Percentiles rank a stretch among this genome's conserved stretches.
These are phyloP conservation scores for Dicentrarchus labrax DNA, from an alignment of 2,113 vertebrate genomes.

Conservation along the genomic window DNA sequence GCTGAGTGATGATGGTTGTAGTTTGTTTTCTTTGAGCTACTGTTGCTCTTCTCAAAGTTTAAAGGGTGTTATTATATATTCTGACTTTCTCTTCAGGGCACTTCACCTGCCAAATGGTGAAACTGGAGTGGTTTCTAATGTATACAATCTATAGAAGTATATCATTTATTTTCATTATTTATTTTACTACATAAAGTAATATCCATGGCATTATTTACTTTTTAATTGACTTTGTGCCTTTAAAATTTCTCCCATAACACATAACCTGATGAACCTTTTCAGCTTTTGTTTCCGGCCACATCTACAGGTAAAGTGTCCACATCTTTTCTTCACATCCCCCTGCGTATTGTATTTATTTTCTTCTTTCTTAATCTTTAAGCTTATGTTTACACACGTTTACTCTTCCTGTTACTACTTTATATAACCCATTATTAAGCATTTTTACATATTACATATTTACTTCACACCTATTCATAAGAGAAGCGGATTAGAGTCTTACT, in stretches of 20 bases:
- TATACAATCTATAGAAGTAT: not conserved
- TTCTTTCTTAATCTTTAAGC: not conserved
- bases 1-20: not conserved
- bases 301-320: not conserved
- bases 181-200: too few species aligned
- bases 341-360: not conserved
- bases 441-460: not conserved
- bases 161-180: not conserved
- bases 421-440: not conserved
- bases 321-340: not conserved
- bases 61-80: slow-evolving; percentile 11
- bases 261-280: slow-evolving; percentile 1
- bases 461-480: not conserved
- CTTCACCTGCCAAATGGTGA: slow-evolving; percentile 1
- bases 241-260: not conserved
- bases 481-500: not conserved
- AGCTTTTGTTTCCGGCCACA: not conserved
- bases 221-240: not conserved
- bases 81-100: not conserved
- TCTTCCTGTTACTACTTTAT: not conserved
- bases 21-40: slow-evolving; percentile 21
- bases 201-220: not conserved
- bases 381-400: not conserved
- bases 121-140: not conserved
- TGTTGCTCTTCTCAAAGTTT: not conserved